Conservation (phyloP, 2,113 vertebrate genomes). For the Hypocryptadius cinnamomeus region DNA sequence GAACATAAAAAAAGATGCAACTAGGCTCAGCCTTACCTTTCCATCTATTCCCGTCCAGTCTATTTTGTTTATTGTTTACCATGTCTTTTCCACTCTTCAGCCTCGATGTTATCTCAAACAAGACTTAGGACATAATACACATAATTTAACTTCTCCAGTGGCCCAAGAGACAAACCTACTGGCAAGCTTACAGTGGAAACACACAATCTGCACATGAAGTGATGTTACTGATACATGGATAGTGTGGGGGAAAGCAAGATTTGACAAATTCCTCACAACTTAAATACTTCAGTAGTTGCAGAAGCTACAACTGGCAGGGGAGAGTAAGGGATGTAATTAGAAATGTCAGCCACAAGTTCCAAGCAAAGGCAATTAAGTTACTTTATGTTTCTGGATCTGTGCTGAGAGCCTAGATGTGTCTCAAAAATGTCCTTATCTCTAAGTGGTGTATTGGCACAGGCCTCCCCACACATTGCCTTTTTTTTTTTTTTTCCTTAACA, state of each 20-base stretch:
- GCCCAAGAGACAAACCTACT: background rate
- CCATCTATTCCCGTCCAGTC: slow-evolving; percentile 32
- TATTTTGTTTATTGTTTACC: slow-evolving; percentile 55
- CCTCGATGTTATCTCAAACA: slow-evolving; percentile 37
- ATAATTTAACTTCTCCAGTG: background rate
- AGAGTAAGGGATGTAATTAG: slow-evolving; percentile 1
- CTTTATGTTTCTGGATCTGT: background rate
- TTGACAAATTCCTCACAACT: background rate
- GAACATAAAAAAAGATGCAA: background rate
- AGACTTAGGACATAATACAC: slow-evolving; percentile 6
- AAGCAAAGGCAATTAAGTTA: slow-evolving; percentile 20
- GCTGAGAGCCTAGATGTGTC: background rate
- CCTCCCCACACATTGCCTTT: background rate
- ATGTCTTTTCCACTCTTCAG: slow-evolving; percentile 47
- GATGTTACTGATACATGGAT: background rate
- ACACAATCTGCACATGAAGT: background rate
- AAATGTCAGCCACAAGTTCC: background rate
- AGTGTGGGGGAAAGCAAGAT: background rate
- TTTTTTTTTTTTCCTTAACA: background rate
- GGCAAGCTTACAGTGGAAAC: background rate
- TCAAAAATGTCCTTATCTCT: background rate
- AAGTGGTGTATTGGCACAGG: background rate
- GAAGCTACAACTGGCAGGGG: background rate
- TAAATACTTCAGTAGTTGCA: background rate
- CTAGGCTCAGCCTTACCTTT: slow-evolving; percentile 50